Evolutionary conservation across 2,113 vertebrate species (phyloP).

Genomic region (Xenopus laevis): DNA sequence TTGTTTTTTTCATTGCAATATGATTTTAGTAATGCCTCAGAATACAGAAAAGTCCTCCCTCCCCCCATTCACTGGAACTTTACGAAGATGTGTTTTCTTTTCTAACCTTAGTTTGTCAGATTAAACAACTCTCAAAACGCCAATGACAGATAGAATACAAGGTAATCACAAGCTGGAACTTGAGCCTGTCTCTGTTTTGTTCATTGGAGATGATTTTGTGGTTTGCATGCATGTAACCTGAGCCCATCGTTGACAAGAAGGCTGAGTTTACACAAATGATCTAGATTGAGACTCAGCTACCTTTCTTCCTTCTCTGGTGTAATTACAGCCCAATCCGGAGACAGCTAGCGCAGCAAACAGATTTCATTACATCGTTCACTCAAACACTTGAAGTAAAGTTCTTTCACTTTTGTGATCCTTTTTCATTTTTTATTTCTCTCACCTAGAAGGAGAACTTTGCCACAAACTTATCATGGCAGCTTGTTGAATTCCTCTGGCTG

Average conservation of each 20-base stretch:
- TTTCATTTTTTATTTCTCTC: constrained; percentile 25
- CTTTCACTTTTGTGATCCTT: constrained; percentile 55
- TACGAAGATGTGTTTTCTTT: constrained; percentile 47
- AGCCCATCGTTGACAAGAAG: constrained; percentile 74
- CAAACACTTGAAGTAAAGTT: constrained; percentile 64
- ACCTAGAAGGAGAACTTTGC: constrained; percentile 27
- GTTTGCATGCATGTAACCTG: constrained; percentile 69
- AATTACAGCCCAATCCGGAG: constrained; percentile 86
- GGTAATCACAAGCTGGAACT: constrained; percentile 59
- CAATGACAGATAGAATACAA: constrained; percentile 60
- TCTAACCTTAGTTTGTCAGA: constrained; percentile 58
- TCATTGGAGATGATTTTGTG: constrained; percentile 75
- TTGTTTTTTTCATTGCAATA: too few relatives aligned
- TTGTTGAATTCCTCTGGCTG: constrained; percentile 45
- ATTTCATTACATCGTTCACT: constrained; percentile 77
- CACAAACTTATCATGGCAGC: constrained; percentile 45
- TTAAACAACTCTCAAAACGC: constrained; percentile 51
- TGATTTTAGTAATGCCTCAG: too few relatives aligned
- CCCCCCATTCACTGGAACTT: neutral
- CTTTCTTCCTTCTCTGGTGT: constrained; percentile 76
- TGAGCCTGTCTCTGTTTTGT: constrained; percentile 69
- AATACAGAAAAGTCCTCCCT: too few relatives aligned
- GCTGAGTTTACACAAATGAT: constrained; percentile 81
- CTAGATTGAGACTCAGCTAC: constrained; percentile 69
- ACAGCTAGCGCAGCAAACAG: constrained; percentile 77